Evolutionary conservation across 1,140 invertebrate species (phyloP), one percentile per base, ranked within the genome.

Genomic region (Olivierus martensii): DNA sequence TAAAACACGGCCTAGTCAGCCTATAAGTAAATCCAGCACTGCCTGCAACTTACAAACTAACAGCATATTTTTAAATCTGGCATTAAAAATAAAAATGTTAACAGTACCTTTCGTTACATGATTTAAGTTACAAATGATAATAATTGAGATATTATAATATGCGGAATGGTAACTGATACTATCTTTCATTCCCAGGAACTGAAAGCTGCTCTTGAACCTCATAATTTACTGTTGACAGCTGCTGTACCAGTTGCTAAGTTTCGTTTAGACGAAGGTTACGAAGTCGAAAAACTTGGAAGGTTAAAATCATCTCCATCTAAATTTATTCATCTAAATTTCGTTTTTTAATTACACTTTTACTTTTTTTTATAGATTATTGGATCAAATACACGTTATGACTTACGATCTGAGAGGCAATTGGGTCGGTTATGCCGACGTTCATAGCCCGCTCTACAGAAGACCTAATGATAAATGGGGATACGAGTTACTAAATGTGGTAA

Each of bases 381-480:
- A 89, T 65, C 84, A 83, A 2, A 79, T 90, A 47, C 85, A 89
- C 63, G 82, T 84, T 12, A 91, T 91, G 87, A 76, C 86, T 0
- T 93, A 93, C 65, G 88, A 93, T 71, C 73, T 92, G n/a, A 75
- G 87, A 55, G 89, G 89, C 18, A 87, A 88, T 61, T 92, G 87
- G 87, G 86, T 83, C 4, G 83, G 83, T 43, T 85, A 85, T 60
- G 87, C 88, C 1, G 87, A 89, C 62, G 79, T 82, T 0, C 86
- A 89, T 62, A 87, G 83, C 62, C 83, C 85, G 3, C 72, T 89
- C 0, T 87, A 86, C 62, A 82, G 79, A 64, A 69, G 87, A 49
- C 83, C 84, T 0, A 58, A 64, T 59, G 86, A 89, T 68, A 83
- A 87, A 63, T 88, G 81, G 71, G 82, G 82, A 21, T 88, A 89